Percentiles rank a stretch among this genome's conserved stretches.
phyloP scores from a whole-genome alignment of 2,797 vertebrate species.

The Poeciliopsis paucimaculata region DNA sequence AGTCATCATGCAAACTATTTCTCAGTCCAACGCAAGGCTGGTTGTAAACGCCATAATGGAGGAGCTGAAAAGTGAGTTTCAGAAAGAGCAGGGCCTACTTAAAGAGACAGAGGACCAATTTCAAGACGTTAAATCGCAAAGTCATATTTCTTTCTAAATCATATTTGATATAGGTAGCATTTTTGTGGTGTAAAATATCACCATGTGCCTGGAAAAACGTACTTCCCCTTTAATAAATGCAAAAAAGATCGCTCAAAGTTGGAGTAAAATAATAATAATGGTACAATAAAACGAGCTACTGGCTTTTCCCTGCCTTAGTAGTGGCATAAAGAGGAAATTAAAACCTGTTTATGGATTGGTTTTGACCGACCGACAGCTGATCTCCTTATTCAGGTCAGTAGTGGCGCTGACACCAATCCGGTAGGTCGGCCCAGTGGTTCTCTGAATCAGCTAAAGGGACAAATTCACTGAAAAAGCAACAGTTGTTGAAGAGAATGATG shows the following conservation, averaged over 20 bases:
- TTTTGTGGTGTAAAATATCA: background rate
- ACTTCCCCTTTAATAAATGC: background rate
- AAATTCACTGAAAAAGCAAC: background rate
- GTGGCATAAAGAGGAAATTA: background rate
- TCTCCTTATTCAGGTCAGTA: slow-evolving; percentile 18
- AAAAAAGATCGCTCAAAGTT: background rate
- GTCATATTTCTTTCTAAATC: background rate
- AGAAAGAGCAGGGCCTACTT: background rate
- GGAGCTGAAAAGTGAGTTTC: background rate
- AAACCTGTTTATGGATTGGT: slow-evolving; percentile 2
- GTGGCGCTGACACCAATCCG: slow-evolving; percentile 4
- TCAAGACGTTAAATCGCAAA: background rate
- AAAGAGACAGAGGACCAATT: background rate
- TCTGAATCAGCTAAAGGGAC: background rate
- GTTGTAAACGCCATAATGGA: background rate
- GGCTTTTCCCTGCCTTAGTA: background rate
- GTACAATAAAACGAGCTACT: background rate
- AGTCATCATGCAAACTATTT: background rate
- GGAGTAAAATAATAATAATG: background rate
- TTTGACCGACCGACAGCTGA: slow-evolving; percentile 18
- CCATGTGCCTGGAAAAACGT: background rate
- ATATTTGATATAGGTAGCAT: background rate
- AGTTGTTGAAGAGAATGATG: background rate
- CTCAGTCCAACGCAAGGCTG: background rate
- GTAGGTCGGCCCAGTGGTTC: background rate